Evolutionary conservation across 2,797 vertebrate genomes (phyloP), one percentile per base, ranked within the genome.

Genomic region (Lepilemur ruficaudatus): DNA sequence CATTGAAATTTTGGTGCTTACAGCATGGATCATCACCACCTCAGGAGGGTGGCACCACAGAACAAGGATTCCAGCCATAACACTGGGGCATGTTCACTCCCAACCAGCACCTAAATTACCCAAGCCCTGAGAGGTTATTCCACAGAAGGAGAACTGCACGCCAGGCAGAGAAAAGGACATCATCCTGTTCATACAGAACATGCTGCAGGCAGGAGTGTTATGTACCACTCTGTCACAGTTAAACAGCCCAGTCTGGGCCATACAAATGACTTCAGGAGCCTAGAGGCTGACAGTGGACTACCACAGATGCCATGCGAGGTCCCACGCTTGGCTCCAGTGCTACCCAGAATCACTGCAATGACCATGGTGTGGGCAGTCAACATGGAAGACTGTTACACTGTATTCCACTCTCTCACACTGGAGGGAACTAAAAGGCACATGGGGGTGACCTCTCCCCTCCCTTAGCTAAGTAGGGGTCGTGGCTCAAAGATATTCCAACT

Each of bases 341-440:
- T 28, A 63, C 13, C 14, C 61, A 28, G 6, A 1, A 0, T 76
- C 50, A 41, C 59, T 17, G 30, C 12, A 20, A 30, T 76, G 22
- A 17, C 1, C 4, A 0, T 10, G 50, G 6, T 48, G 41, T 17
- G 50, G 14, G 18, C 3, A 18, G 12, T 2, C 43, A 18, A 13
- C 35, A 23, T 2, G 5, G 23, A 46, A 57, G 14, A 18, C 25
- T 3, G 8, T 32, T 28, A 28, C 41, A 20, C 35, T 35, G 4
- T 52, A 59, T 59, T 59, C 57, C 23, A 59, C 28, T 10, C 23
- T 59, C 4, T 4, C 25, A 11, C 23, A 28, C 28, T 38, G 28
- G 11, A 73, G 23, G 75, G 32, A 18, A 12, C 28, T 59, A 17
- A 90, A 75, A 30, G 50, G 9, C n/a, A 6, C 10, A 55, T 23